Conservation (phyloP, 2,797 vertebrate species). For the Sebastes glaucus region DNA sequence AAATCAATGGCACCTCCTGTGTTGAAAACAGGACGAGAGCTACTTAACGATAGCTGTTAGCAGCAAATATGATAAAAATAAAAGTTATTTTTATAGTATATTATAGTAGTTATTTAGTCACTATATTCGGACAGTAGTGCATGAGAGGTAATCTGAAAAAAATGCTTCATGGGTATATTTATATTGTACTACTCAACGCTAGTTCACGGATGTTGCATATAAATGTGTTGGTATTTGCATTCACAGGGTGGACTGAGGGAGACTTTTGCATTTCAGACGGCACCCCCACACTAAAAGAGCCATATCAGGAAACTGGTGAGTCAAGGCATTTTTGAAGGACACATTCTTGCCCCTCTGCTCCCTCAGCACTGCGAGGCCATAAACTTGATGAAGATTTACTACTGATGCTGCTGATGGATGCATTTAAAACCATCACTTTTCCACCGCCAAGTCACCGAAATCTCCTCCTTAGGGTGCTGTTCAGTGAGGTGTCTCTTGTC, state of each 20-base stretch:
- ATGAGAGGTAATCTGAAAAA: too few species aligned
- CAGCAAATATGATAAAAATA: too few species aligned
- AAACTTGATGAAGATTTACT: constrained; percentile 72
- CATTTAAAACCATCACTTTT: constrained; percentile 66
- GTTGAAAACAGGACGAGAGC: too few species aligned
- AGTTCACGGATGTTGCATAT: not conserved
- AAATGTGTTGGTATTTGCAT: constrained; percentile 6
- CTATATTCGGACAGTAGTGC: too few species aligned
- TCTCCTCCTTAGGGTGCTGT: constrained; percentile 54
- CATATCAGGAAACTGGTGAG: constrained; percentile 42
- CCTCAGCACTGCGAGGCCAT: constrained; percentile 49
- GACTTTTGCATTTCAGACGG: not conserved
- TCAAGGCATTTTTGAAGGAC: constrained; percentile 43
- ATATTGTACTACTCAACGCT: not conserved
- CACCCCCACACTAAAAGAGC: constrained; percentile 9
- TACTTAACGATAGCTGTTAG: too few species aligned
- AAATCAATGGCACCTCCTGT: too few species aligned
- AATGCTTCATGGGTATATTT: not conserved
- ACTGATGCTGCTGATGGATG: constrained; percentile 69
- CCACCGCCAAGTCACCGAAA: constrained; percentile 48
- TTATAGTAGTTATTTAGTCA: too few species aligned
- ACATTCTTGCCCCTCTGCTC: constrained; percentile 57
- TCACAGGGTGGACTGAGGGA: not conserved
- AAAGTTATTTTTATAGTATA: too few species aligned
- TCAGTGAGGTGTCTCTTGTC: constrained; percentile 28